phyloP scores from a whole-genome alignment of 2,888 invertebrate species.

The Neria commutata region DNA sequence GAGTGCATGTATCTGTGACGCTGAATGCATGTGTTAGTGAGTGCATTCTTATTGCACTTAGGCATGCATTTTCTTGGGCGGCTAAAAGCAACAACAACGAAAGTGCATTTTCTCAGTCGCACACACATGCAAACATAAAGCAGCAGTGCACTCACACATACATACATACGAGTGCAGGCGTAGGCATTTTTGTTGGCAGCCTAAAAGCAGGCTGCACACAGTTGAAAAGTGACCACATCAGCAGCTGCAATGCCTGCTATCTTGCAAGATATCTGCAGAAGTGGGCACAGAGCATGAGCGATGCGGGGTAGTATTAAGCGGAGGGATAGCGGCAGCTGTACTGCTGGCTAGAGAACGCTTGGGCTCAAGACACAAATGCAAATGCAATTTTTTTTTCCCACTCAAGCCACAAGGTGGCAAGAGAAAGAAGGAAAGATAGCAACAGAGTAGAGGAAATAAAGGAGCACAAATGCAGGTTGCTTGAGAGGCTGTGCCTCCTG shows the following conservation, averaged over 20 bases:
- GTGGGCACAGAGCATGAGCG: too few species aligned
- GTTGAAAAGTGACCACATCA: slow-evolving; percentile 8
- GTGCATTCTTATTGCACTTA: background rate
- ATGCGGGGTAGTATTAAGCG: too few species aligned
- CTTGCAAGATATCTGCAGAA: too few species aligned
- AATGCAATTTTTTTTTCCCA: too few species aligned
- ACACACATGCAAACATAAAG: slow-evolving; percentile 9
- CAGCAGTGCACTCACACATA: background rate
- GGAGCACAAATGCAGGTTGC: background rate
- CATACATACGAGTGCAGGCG: slow-evolving; percentile 7
- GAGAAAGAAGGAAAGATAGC: too few species aligned
- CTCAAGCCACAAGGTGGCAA: too few species aligned
- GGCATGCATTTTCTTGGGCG: slow-evolving; percentile 9
- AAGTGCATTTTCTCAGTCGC: background rate
- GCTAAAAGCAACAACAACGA: background rate
- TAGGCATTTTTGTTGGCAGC: background rate
- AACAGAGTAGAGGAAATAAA: too few species aligned
- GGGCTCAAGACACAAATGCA: too few species aligned
- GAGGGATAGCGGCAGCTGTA: too few species aligned
- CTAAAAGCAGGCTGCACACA: background rate
- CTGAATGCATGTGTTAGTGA: background rate
- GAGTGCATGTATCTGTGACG: slow-evolving; percentile 12
- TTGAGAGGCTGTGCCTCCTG: background rate
- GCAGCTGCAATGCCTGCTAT: too few species aligned
- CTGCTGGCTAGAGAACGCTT: too few species aligned